A percentile compares a stretch with the other conserved stretches of the same genome.
phyloP scores from a whole-genome alignment of 1,140 invertebrate genomes.

The Drosophila bipectinata region DNA sequence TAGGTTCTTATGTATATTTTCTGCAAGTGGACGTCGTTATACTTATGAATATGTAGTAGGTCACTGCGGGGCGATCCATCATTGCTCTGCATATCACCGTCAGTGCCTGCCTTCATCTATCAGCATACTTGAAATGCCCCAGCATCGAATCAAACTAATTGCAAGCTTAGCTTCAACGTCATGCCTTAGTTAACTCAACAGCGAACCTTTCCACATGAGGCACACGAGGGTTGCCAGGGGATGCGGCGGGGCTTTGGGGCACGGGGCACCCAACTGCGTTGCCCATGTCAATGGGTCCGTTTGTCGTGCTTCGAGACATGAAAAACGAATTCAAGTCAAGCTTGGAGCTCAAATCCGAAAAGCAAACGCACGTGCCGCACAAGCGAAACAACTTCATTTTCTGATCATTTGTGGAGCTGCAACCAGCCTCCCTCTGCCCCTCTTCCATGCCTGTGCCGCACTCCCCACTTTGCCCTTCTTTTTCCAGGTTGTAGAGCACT shows the following conservation, averaged over 20 bases:
- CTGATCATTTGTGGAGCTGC: slow-evolving; percentile 63
- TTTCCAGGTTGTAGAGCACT: slow-evolving; percentile 63
- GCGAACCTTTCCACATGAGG: slow-evolving; percentile 44
- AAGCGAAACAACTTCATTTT: slow-evolving; percentile 80
- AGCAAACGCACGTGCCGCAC: slow-evolving; percentile 80
- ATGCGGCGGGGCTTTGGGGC: neutral
- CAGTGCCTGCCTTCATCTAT: slow-evolving; percentile 35
- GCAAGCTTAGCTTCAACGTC: slow-evolving; percentile 52
- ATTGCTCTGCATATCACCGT: slow-evolving; percentile 31
- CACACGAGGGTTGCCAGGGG: neutral
- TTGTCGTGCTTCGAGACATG: slow-evolving; percentile 52
- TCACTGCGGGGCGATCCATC: slow-evolving; percentile 28
- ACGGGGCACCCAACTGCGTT: slow-evolving; percentile 54
- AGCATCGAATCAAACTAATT: slow-evolving; percentile 58
- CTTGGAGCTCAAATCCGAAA: slow-evolving; percentile 51
- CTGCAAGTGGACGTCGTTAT: neutral
- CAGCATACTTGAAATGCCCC: slow-evolving; percentile 53
- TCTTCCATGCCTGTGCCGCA: neutral
- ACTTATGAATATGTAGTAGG: slow-evolving; percentile 6
- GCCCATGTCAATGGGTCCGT: slow-evolving; percentile 55
- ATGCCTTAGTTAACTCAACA: slow-evolving; percentile 57
- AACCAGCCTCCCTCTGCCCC: slow-evolving; percentile 5
- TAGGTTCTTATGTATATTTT: neutral
- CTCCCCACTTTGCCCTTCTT: neutral
- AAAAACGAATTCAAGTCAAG: slow-evolving; percentile 50